Percentiles rank a stretch among this genome's conserved stretches.
Conservation (phyloP, 1,140 invertebrate species). For the Heliconius himera region DNA sequence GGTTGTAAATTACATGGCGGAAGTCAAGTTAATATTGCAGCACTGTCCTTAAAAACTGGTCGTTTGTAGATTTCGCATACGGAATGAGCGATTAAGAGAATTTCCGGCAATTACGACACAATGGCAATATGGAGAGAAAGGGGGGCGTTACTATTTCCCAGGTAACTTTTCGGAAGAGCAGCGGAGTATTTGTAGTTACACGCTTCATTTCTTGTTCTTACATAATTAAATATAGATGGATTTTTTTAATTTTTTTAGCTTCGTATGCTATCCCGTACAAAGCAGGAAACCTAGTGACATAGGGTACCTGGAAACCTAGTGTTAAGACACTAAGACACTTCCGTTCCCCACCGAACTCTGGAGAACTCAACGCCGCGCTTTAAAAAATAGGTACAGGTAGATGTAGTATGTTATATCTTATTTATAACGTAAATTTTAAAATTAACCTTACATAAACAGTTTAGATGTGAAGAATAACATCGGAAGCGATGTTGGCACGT, state of each 20-base stretch:
- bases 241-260: too few relatives aligned
- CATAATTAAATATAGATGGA: background rate
- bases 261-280: too few relatives aligned
- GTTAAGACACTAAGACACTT: too few relatives aligned
- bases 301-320: too few relatives aligned
- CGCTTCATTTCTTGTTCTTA: background rate
- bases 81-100: constrained; percentile 60
- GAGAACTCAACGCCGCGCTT: too few relatives aligned
- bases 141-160: constrained; percentile 39
- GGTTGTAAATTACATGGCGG: constrained; percentile 38
- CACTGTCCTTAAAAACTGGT: constrained; percentile 60
- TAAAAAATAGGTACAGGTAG: too few relatives aligned
- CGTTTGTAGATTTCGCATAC: constrained; percentile 62
- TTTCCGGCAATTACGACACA: constrained; percentile 59
- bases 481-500: constrained; percentile 47
- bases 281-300: too few relatives aligned
- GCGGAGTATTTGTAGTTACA: background rate
- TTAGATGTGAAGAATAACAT: background rate
- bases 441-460: background rate
- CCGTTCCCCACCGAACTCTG: too few relatives aligned
- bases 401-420: background rate
- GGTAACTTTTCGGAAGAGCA: background rate
- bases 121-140: constrained; percentile 45
- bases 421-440: background rate
- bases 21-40: constrained; percentile 51